phyloP scores from a whole-genome alignment of 1,140 invertebrate species.

The Drosophila hydei region DNA sequence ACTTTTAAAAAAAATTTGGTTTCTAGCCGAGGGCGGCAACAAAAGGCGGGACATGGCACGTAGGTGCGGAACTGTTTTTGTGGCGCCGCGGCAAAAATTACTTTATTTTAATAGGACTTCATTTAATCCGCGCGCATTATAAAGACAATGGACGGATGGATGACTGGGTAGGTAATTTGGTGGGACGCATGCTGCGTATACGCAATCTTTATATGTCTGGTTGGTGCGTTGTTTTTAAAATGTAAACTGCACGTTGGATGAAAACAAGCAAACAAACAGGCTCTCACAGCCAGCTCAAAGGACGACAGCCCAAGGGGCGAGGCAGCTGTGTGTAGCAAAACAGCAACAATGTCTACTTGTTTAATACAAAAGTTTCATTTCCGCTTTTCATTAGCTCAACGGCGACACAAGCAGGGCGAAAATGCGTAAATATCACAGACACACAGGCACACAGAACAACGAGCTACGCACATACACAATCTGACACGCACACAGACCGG shows the following conservation, averaged over 20 bases:
- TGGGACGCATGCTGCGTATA: slow-evolving; percentile 70
- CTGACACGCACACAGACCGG: slow-evolving; percentile 20
- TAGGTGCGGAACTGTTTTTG: slow-evolving; percentile 49
- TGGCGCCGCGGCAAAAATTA: slow-evolving; percentile 68
- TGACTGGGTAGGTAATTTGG: slow-evolving; percentile 63
- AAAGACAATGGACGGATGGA: slow-evolving; percentile 18
- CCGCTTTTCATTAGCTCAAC: slow-evolving; percentile 81
- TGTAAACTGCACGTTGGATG: slow-evolving; percentile 63
- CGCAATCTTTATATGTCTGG: slow-evolving; percentile 64
- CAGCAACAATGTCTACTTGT: slow-evolving; percentile 46
- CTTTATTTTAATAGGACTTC: slow-evolving; percentile 82
- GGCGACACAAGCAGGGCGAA: slow-evolving; percentile 71
- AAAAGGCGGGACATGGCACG: slow-evolving; percentile 26
- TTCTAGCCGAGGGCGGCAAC: slow-evolving; percentile 44
- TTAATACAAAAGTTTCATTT: slow-evolving; percentile 83
- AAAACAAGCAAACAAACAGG: slow-evolving; percentile 71
- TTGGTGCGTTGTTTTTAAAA: slow-evolving; percentile 48
- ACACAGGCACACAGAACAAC: slow-evolving; percentile 31
- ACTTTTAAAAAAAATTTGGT: slow-evolving; percentile 55
- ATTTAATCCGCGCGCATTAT: slow-evolving; percentile 77
- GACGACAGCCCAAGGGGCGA: not conserved
- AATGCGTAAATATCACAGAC: slow-evolving; percentile 76
- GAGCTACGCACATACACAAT: slow-evolving; percentile 16
- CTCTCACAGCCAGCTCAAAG: slow-evolving; percentile 44
- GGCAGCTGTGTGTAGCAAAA: not conserved